Evolutionary conservation across 2,888 invertebrate species (phyloP).

Genomic region (Automeris io): DNA sequence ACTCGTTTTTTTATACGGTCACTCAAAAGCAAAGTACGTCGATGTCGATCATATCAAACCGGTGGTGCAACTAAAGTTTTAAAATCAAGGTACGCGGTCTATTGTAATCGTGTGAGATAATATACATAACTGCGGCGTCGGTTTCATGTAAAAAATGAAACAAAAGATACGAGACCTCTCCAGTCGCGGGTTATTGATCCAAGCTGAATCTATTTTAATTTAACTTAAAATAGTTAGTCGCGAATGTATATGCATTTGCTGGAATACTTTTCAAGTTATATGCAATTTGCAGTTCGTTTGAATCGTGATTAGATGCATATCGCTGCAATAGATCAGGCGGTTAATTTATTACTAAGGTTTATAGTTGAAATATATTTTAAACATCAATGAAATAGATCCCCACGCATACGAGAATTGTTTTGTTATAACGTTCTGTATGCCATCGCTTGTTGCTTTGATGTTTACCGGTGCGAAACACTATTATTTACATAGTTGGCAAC

Average conservation of each 20-base stretch:
- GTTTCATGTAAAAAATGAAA: constrained; percentile 31
- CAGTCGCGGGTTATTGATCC: constrained; percentile 53
- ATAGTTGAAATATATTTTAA: constrained; percentile 4
- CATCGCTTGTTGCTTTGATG: constrained; percentile 5
- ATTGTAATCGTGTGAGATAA: constrained; percentile 14
- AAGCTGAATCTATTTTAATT: constrained; percentile 49
- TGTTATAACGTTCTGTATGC: constrained; percentile 1
- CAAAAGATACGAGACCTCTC: constrained; percentile 36
- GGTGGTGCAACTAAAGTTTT: constrained; percentile 12
- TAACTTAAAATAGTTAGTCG: constrained; percentile 40
- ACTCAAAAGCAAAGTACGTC: constrained; percentile 10
- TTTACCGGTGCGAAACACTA: not conserved
- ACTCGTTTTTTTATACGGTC: constrained; percentile 8
- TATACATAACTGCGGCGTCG: constrained; percentile 19
- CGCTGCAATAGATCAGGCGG: not conserved
- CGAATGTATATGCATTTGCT: constrained; percentile 17
- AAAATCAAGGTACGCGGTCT: constrained; percentile 2
- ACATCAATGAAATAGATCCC: constrained; percentile 5
- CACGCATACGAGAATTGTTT: constrained; percentile 1
- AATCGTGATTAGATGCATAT: not conserved
- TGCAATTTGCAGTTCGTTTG: constrained; percentile 12
- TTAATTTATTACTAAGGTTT: constrained; percentile 1
- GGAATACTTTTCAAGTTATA: constrained; percentile 11
- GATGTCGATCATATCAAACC: constrained; percentile 11
- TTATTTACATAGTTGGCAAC: constrained; percentile 7